Evolutionary conservation across 2,888 invertebrate species (phyloP).

Genomic region (Quadriops clusia): DNA sequence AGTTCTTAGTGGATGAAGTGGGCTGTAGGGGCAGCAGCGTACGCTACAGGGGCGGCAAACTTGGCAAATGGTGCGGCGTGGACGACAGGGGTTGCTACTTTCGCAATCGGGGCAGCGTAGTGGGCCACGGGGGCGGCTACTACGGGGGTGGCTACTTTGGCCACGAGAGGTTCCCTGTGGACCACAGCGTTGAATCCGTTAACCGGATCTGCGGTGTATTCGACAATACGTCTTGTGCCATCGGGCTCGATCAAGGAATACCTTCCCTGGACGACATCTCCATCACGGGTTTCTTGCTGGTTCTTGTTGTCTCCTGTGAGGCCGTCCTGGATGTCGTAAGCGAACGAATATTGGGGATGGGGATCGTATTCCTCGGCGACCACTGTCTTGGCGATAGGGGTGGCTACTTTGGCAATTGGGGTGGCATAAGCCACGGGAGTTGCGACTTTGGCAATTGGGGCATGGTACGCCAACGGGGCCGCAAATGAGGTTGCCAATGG

Average conservation of each 20-base stretch:
- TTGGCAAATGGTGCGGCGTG: constrained; percentile 17
- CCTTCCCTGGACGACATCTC: constrained; percentile 41
- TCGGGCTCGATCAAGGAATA: constrained; percentile 41
- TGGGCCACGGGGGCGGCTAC: constrained; percentile 14
- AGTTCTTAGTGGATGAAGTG: too few relatives aligned
- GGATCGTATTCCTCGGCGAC: constrained; percentile 32
- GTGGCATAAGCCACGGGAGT: constrained; percentile 23
- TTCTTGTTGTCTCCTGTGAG: constrained; percentile 41
- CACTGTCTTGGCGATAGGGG: constrained; percentile 6
- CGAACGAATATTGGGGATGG: constrained; percentile 41
- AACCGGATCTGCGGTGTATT: constrained; percentile 44
- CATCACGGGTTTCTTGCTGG: constrained; percentile 39
- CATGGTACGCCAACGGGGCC: constrained; percentile 21
- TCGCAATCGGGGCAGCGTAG: constrained; percentile 13
- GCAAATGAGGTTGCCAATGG: constrained; percentile 17
- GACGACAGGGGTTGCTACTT: constrained; percentile 16
- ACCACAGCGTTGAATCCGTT: constrained; percentile 52
- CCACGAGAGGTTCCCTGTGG: constrained; percentile 41
- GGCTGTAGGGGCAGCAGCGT: constrained; percentile 30
- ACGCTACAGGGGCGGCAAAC: constrained; percentile 29
- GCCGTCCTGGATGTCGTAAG: constrained; percentile 41
- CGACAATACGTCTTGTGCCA: constrained; percentile 39
- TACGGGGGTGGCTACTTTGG: constrained; percentile 29
- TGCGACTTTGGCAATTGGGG: constrained; percentile 22
- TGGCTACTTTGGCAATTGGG: constrained; percentile 22